Evolutionary conservation across 2,888 invertebrate genomes (phyloP).

Genomic region (Apotomis betuletana): DNA sequence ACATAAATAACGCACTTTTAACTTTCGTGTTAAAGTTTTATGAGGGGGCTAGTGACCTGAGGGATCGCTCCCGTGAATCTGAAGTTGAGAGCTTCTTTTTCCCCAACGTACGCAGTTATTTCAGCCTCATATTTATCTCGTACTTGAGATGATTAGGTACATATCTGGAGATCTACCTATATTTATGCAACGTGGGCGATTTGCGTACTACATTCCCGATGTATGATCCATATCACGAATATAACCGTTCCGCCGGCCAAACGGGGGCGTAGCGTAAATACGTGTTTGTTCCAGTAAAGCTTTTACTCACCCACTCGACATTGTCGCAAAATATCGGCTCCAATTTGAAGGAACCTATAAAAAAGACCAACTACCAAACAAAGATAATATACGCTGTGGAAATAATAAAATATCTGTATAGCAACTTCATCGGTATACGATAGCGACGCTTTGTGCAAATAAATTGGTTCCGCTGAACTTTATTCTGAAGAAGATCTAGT

Average conservation of each 20-base stretch:
- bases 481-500: slow-evolving; percentile 36
- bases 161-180: slow-evolving; percentile 17
- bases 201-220: slow-evolving; percentile 55
- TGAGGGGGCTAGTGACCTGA: slow-evolving; percentile 62
- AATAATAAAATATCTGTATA: neutral
- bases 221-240: slow-evolving; percentile 51
- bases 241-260: slow-evolving; percentile 52
- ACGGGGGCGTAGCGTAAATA: slow-evolving; percentile 41
- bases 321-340: slow-evolving; percentile 16
- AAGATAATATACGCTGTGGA: neutral
- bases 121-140: neutral
- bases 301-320: slow-evolving; percentile 20
- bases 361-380: slow-evolving; percentile 4
- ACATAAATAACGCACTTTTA: slow-evolving; percentile 43
- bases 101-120: slow-evolving; percentile 14
- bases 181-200: slow-evolving; percentile 51
- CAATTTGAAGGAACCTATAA: slow-evolving; percentile 16
- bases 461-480: slow-evolving; percentile 26
- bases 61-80: slow-evolving; percentile 68
- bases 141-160: slow-evolving; percentile 1
- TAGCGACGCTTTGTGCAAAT: slow-evolving; percentile 9
- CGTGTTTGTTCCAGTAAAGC: slow-evolving; percentile 30
- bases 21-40: slow-evolving; percentile 56
- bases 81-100: slow-evolving; percentile 51
- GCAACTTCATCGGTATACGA: neutral